phyloP scores from a whole-genome alignment of 1,140 invertebrate species.

The Ctenoplectra terminalis region DNA sequence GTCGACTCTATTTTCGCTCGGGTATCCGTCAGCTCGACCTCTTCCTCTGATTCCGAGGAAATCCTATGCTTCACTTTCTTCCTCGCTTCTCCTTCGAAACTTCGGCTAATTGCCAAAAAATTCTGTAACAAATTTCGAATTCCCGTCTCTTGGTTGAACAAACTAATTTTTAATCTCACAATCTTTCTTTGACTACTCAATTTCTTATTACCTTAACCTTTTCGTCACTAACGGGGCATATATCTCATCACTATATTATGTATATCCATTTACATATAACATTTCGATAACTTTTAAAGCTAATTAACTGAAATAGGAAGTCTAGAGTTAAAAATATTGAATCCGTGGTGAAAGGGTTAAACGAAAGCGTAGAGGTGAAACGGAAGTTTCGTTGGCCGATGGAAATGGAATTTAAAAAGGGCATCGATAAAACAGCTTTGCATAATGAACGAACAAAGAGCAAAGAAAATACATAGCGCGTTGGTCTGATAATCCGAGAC shows the following conservation, averaged over 20 bases:
- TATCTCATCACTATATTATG: too few relatives aligned
- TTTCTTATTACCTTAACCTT: too few relatives aligned
- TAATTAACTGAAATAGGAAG: too few relatives aligned
- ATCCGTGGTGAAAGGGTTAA: too few relatives aligned
- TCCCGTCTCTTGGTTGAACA: background rate
- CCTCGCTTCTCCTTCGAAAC: conserved; percentile 22
- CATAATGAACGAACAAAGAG: too few relatives aligned
- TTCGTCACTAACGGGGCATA: too few relatives aligned
- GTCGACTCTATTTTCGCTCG: conserved; percentile 47
- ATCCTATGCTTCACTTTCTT: conserved; percentile 45
- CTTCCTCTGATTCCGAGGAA: conserved; percentile 50
- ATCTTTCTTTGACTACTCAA: too few relatives aligned
- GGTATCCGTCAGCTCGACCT: conserved; percentile 48
- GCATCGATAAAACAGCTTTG: background rate
- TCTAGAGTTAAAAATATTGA: too few relatives aligned
- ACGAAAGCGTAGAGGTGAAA: too few relatives aligned
- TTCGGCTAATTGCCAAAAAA: conserved; percentile 31
- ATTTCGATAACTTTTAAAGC: too few relatives aligned
- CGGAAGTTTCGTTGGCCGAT: background rate
- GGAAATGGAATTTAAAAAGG: background rate
- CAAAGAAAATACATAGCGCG: background rate
- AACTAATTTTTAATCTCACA: too few relatives aligned
- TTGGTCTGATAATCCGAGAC: background rate
- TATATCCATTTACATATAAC: too few relatives aligned
- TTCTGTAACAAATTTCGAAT: background rate